Percentiles rank a stretch among this genome's conserved stretches.
Evolutionary conservation across 2,888 invertebrate genomes (phyloP).

Genomic region (Eupithecia inturbata): DNA sequence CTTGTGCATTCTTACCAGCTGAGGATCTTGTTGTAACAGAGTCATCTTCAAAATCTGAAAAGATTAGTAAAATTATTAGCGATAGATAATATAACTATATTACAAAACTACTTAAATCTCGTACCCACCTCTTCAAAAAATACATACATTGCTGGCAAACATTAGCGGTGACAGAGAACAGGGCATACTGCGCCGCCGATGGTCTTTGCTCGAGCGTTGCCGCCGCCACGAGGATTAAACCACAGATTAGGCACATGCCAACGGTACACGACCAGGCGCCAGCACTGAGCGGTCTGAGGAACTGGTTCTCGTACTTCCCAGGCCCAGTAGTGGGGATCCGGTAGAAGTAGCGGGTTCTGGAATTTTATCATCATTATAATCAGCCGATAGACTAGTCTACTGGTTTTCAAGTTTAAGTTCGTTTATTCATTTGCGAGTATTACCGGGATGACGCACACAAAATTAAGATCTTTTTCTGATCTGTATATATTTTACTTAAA

Average conservation of each 20-base stretch:
- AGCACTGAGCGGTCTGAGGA: constrained; percentile 73
- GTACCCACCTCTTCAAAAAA: no score
- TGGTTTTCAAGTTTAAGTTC: no score
- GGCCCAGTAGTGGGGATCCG: constrained; percentile 66
- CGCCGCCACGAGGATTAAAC: constrained; percentile 57
- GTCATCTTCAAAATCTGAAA: constrained; percentile 70
- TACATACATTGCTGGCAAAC: constrained; percentile 78
- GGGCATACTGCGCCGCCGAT: constrained; percentile 58
- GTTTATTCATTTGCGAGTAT: no score
- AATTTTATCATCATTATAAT: constrained; percentile 31
- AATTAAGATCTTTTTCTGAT: no score
- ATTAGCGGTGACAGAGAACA: constrained; percentile 73
- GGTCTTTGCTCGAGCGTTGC: constrained; percentile 64
- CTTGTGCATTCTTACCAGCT: constrained; percentile 53
- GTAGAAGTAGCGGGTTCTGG: constrained; percentile 69
- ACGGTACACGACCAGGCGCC: constrained; percentile 69
- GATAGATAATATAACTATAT: no score
- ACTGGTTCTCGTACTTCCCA: constrained; percentile 74
- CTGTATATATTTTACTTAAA: no score
- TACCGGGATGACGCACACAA: no score
- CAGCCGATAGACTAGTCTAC: neutral
- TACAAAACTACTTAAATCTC: no score
- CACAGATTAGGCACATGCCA: constrained; percentile 59
- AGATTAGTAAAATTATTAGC: neutral
- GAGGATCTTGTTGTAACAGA: constrained; percentile 47